Evolutionary conservation across 2,113 vertebrate genomes (phyloP).

Genomic region (Hippocampus mohnikei): DNA sequence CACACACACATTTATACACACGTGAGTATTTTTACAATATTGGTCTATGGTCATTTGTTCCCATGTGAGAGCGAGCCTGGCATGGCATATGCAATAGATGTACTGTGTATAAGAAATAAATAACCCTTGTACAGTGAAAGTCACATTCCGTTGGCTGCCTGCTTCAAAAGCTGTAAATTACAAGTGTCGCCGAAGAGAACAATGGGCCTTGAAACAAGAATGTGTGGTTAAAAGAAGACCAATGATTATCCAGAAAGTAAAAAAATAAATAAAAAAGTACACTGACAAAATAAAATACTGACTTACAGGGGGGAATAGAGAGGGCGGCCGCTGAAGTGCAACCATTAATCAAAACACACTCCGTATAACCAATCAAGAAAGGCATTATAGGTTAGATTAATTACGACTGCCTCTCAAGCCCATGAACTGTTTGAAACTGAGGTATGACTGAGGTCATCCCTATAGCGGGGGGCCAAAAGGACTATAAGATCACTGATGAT

Average conservation of each 20-base stretch:
- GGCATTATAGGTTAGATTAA: slow-evolving; percentile 11
- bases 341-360: slow-evolving; percentile 33
- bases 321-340: slow-evolving; percentile 8
- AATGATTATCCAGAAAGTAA: slow-evolving; percentile 33
- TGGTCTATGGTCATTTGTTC: too few species aligned
- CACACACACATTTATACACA: too few species aligned
- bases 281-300: slow-evolving; percentile 20
- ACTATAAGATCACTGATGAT: slow-evolving; percentile 8
- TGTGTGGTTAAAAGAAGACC: slow-evolving; percentile 24
- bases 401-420: slow-evolving; percentile 1
- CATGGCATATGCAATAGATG: slow-evolving; percentile 8
- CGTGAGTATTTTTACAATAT: too few species aligned
- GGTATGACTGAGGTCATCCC: slow-evolving; percentile 5
- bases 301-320: slow-evolving; percentile 1
- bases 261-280: slow-evolving; percentile 12
- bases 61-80: neutral
- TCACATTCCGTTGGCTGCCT: slow-evolving; percentile 18
- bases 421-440: slow-evolving; percentile 9
- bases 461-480: slow-evolving; percentile 11
- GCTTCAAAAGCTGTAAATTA: neutral
- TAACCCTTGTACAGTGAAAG: slow-evolving; percentile 28
- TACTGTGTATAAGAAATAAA: slow-evolving; percentile 48
- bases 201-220: slow-evolving; percentile 42
- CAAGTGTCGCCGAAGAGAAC: slow-evolving; percentile 30
- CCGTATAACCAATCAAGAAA: slow-evolving; percentile 10